Base-by-base conservation (phyloP, 2,797 vertebrate species). In the Acipenser oxyrinchus region DNA sequence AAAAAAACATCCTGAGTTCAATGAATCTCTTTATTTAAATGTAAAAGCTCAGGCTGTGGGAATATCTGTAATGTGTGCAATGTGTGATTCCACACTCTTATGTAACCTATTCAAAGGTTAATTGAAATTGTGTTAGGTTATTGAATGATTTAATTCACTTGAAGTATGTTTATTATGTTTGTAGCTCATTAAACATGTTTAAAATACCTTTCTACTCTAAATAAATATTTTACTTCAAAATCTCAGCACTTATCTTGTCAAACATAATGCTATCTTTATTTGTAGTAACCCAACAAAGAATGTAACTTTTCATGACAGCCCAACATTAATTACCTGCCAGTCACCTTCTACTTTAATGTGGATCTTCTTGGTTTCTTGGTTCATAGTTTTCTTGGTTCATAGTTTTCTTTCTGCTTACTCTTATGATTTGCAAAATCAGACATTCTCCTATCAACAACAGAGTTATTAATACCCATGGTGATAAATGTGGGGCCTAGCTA, bases 1-100 rank as follows among this genome's bases (percentile, higher is more conserved):
- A 51, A 66, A 55, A 9, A 55, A 9, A 2, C 8, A 9, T 9
- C 52, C 61, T 66, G 65, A 66, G 49, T 58, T 59, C 49, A 66
- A 37, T 37, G 3, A 37, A 37, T 37, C 37, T 37, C 5, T 37
- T 37, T 37, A 37, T 37, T 37, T 5, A 37, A 37, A 37, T 37
- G 37, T 37, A 37, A 37, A 37, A 37, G 37, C 37, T 37, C 53
- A 55, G n/a, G 10, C 53, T 55, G 53, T 6, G 53, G n/a, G 53
- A 55, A 55, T 10, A 55, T 55, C 53, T n/a, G 9, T 55, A 55
- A 1, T 8, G 9, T 55, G n/a, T n/a, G 2, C 9, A 55, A n/a
- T 10, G 6, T 10, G 53, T 7, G n/a, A 10, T 55, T 55, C 53
- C n/a, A n/a, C 53, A 55, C 6, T 55, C 53, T 55, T 55, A 55